Evolutionary conservation across 1,140 invertebrate species (phyloP).

Genomic region (Coptotermes formosanus): DNA sequence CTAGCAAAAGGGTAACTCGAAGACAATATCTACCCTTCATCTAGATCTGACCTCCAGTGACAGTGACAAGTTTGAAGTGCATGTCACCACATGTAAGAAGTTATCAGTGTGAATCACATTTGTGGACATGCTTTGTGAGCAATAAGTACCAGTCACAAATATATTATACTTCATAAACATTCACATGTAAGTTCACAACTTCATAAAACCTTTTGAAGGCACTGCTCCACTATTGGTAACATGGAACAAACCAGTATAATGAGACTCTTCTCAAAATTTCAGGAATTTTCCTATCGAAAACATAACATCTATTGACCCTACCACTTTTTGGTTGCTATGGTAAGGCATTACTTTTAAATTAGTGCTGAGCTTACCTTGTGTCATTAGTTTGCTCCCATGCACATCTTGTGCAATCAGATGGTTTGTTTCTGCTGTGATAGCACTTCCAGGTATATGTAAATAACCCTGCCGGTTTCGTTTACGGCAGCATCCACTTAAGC

Average conservation of each 20-base stretch:
- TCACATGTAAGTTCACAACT: no score
- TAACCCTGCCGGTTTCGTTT: not conserved
- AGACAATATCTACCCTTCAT: no score
- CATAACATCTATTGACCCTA: not conserved
- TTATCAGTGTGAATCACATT: no score
- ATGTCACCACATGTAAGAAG: no score
- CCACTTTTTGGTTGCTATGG: not conserved
- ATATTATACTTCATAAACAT: no score
- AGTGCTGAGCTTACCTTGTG: not conserved
- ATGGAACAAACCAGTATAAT: not conserved
- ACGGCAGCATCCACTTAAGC: slow-evolving; percentile 17
- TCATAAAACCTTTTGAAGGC: no score
- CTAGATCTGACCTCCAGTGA: no score
- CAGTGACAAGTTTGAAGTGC: no score
- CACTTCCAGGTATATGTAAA: not conserved
- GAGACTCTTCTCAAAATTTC: not conserved
- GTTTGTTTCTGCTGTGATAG: not conserved
- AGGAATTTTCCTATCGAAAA: not conserved
- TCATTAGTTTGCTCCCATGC: not conserved
- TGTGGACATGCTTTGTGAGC: no score
- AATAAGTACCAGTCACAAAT: no score
- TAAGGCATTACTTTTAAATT: not conserved
- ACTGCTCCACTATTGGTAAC: no score
- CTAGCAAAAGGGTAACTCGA: no score
- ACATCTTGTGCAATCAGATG: not conserved